Base-by-base conservation (phyloP, 1,140 invertebrate genomes). In the Listronotus bonariensis region DNA sequence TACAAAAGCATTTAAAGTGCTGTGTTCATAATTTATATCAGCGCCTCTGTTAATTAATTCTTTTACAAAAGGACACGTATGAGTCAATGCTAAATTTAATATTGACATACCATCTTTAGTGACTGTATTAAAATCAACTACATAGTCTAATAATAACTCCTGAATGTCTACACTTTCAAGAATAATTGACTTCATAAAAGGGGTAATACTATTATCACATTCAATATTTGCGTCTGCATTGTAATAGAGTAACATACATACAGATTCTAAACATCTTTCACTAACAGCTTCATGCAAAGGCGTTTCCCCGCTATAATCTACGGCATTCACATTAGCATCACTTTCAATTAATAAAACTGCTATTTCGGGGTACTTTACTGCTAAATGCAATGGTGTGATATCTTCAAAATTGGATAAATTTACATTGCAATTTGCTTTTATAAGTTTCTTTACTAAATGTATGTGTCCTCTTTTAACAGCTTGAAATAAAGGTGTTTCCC, bases 171-270 rank as follows among this genome's bases (percentile, higher is more conserved):
- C 9, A 36, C 54, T 17, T 49, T 55, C 51, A 3, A 26, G 4
- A 11, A 60, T 31, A 8, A 70, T 11, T 7, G 68, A 51, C 56
- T 49, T 70, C 68, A 70, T 70, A 34, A 68, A 68, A 15, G 66
- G 61, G 8, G 49, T 65, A 20, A 65, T n/a, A 55, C 36, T 32
- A 43, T 68, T 60, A 17, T 38, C 43, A 31, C 61, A 51, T 11
- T 15, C n/a, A 40, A 46, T 11, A 43, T 68, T 70, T 36, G 57
- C 38, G 60, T 70, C 68, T 36, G 68, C 68, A 52, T 59, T 63
- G 38, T 68, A 68, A 57, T 68, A 68, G n/a, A 70, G 42, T 15
- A 70, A 52, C 66, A 68, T 65, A 51, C 68, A 68, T 34, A 70
- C 56, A 46, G 34, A 54, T 65, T 70, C 65, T n/a, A 70, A 36